These are phyloP conservation scores for Cataglyphis hispanica DNA, from an alignment of 1,140 invertebrate species.

Conservation along the genomic window DNA sequence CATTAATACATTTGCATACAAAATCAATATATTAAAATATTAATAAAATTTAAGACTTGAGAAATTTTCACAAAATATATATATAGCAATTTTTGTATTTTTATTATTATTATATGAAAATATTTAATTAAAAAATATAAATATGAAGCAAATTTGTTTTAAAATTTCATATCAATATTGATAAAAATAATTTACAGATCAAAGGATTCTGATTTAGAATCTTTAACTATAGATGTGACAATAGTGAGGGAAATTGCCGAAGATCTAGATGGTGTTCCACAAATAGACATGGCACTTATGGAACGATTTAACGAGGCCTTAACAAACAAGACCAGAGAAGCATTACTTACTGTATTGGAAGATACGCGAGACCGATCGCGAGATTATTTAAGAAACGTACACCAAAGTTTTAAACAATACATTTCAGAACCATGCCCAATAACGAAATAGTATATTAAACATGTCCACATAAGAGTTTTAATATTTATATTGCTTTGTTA, in stretches of 20 bases:
- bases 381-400: slow-evolving; percentile 68
- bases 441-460: slow-evolving; percentile 67
- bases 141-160: background rate
- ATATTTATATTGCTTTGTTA: background rate
- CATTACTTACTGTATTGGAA: slow-evolving; percentile 69
- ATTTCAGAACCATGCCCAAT: slow-evolving; percentile 73
- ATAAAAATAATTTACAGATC: slow-evolving; percentile 50
- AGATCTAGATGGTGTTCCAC: slow-evolving; percentile 69
- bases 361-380: slow-evolving; percentile 65
- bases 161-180: background rate
- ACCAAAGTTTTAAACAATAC: slow-evolving; percentile 74
- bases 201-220: slow-evolving; percentile 52
- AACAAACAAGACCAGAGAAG: slow-evolving; percentile 54
- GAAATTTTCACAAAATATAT: background rate
- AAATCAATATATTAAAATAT: background rate
- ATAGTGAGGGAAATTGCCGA: slow-evolving; percentile 60
- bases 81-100: slow-evolving; percentile 1
- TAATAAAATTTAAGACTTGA: background rate
- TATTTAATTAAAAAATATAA: background rate
- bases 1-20: background rate
- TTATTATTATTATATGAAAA: background rate
- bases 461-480: background rate
- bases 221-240: slow-evolving; percentile 60
- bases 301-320: slow-evolving; percentile 68
- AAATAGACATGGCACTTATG: slow-evolving; percentile 74